A percentile compares a stretch with the other conserved stretches of the same genome.
Evolutionary conservation across 1,140 invertebrate species (phyloP).

Genomic region (Macrobrachium nipponense): DNA sequence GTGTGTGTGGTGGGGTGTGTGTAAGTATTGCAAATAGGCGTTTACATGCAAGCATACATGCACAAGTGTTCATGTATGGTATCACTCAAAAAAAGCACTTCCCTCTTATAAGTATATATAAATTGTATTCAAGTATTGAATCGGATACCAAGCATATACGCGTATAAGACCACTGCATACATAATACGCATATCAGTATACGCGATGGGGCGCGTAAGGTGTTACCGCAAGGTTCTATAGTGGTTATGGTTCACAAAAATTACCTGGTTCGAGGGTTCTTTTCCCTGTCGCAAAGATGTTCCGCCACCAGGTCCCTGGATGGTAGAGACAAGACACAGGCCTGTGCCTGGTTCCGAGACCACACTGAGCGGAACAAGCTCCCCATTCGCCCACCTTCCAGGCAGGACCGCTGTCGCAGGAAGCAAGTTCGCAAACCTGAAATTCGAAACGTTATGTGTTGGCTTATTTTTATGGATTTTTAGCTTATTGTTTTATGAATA

Average conservation of each 20-base stretch:
- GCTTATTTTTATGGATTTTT: neutral
- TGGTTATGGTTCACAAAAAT: no score
- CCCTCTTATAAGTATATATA: no score
- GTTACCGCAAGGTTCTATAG: no score
- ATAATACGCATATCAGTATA: no score
- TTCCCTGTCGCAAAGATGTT: conserved; percentile 65
- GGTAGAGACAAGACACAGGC: conserved; percentile 68
- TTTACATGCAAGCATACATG: no score
- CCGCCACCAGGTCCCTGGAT: conserved; percentile 62
- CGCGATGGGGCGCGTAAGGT: no score
- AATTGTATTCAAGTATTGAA: no score
- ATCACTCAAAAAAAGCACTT: no score
- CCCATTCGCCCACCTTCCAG: conserved; percentile 55
- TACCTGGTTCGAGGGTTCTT: conserved; percentile 65
- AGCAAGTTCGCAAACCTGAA: conserved; percentile 51
- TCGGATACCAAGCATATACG: no score
- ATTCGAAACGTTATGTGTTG: neutral
- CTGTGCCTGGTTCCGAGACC: conserved; percentile 71
- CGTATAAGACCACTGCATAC: no score
- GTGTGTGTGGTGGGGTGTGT: conserved; percentile 9
- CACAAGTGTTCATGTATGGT: no score
- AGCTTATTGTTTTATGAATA: no score
- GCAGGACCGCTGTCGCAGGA: conserved; percentile 42
- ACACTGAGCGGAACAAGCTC: conserved; percentile 71
- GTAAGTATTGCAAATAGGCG: neutral